These are phyloP conservation scores for Chaetophractus vellerosus DNA, from an alignment of 2,797 vertebrate genomes.

Conservation along the genomic window DNA sequence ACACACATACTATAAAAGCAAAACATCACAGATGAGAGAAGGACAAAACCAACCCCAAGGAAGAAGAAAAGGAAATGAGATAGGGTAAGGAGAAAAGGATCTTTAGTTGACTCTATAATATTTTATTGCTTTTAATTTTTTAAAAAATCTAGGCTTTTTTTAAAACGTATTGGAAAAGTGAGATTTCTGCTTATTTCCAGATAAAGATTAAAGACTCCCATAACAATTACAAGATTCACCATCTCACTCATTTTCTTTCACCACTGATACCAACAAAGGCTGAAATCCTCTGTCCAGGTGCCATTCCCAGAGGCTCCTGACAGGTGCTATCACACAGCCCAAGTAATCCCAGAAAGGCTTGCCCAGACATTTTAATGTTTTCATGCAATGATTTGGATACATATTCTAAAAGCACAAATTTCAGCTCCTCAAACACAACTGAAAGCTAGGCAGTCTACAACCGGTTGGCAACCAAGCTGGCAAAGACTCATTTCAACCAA, in stretches of 20 bases:
- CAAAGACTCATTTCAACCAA: slow-evolving; percentile 71
- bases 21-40: not conserved
- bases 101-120: slow-evolving; percentile 34
- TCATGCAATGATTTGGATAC: slow-evolving; percentile 47
- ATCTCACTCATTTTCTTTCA: slow-evolving; percentile 31
- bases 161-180: slow-evolving; percentile 28
- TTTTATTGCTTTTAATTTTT: slow-evolving; percentile 40
- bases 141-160: not conserved
- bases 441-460: slow-evolving; percentile 67
- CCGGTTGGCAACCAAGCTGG: slow-evolving; percentile 44
- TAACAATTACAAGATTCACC: slow-evolving; percentile 36
- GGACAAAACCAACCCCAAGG: not conserved
- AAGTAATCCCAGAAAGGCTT: slow-evolving; percentile 43
- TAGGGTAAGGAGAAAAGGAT: not conserved
- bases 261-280: slow-evolving; percentile 46
- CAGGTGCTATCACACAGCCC: slow-evolving; percentile 27
- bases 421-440: slow-evolving; percentile 42
- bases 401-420: slow-evolving; percentile 67
- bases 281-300: not conserved
- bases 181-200: slow-evolving; percentile 59
- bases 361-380: not conserved
- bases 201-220: slow-evolving; percentile 48
- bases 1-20: not conserved
- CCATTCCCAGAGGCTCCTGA: slow-evolving; percentile 48
- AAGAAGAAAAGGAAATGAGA: slow-evolving; percentile 54